A percentile compares a stretch with the other conserved stretches of the same genome.
These are phyloP conservation scores for Leptinotarsa lineolata DNA, from an alignment of 1,140 invertebrate species.

Conservation along the genomic window DNA sequence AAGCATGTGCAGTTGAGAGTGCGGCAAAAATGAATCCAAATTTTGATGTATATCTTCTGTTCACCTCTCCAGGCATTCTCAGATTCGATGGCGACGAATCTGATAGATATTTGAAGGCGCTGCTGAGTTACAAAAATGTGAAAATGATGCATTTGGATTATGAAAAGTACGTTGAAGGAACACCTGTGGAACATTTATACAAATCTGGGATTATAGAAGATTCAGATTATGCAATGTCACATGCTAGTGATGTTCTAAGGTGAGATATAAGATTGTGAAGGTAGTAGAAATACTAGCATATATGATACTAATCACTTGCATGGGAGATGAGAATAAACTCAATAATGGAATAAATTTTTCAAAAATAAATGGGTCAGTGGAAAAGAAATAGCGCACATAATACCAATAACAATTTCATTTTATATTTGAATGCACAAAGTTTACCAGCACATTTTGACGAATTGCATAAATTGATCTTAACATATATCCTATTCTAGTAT, in stretches of 20 bases:
- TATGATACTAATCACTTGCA: no score
- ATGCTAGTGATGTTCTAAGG: slow-evolving; percentile 69
- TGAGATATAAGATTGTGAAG: slow-evolving; percentile 21
- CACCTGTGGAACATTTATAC: slow-evolving; percentile 67
- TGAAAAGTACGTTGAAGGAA: slow-evolving; percentile 62
- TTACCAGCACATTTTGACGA: no score
- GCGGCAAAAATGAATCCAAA: slow-evolving; percentile 66
- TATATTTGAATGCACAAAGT: no score
- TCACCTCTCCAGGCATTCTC: slow-evolving; percentile 59
- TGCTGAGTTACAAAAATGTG: slow-evolving; percentile 65
- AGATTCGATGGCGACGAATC: slow-evolving; percentile 47
- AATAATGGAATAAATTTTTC: no score
- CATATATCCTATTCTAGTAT: no score
- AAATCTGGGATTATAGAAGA: slow-evolving; percentile 60
- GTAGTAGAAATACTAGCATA: no score
- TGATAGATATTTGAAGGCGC: slow-evolving; percentile 55
- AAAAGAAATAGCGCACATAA: no score
- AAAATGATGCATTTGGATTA: slow-evolving; percentile 62
- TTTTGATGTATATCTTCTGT: slow-evolving; percentile 62
- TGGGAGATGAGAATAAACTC: no score
- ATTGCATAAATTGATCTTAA: no score
- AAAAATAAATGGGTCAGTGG: no score
- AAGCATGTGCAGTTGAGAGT: slow-evolving; percentile 72
- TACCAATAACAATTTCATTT: no score
- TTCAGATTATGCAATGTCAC: slow-evolving; percentile 62